These are phyloP conservation scores for Agrypnia vestita DNA, from an alignment of 1,140 invertebrate genomes.

Conservation along the genomic window DNA sequence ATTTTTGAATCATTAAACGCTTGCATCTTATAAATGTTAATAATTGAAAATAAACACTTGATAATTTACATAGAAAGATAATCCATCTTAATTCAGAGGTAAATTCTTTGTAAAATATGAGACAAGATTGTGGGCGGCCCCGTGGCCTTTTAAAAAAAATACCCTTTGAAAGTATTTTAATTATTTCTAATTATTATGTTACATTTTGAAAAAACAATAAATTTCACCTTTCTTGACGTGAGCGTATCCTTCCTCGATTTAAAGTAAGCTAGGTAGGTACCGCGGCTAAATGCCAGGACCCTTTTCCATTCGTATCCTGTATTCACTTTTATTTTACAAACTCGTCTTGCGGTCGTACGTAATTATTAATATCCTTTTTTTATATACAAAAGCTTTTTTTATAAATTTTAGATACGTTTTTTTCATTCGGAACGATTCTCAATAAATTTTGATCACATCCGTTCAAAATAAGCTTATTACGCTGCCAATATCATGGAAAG, in stretches of 20 bases:
- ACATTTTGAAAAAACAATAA: constrained; percentile 61
- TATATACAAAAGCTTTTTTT: not conserved
- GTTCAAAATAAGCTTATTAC: too few relatives aligned
- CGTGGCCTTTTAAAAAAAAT: constrained; percentile 48
- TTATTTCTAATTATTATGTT: constrained; percentile 63
- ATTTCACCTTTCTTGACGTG: constrained; percentile 52
- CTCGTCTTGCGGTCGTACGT: constrained; percentile 33
- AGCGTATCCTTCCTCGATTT: constrained; percentile 13
- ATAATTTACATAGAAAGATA: constrained; percentile 13
- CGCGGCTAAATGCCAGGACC: constrained; percentile 4
- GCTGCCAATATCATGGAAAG: too few relatives aligned
- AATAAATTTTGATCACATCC: too few relatives aligned
- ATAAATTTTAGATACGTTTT: not conserved
- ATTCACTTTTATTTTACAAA: constrained; percentile 27
- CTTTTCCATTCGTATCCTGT: constrained; percentile 9
- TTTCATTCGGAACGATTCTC: too few relatives aligned
- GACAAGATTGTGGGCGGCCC: constrained; percentile 48
- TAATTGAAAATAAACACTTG: constrained; percentile 21
- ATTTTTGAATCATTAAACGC: too few relatives aligned
- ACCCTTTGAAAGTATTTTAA: constrained; percentile 59
- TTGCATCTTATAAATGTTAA: not conserved
- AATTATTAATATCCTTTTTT: constrained; percentile 44
- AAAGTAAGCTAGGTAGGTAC: not conserved
- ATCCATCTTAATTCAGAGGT: not conserved
- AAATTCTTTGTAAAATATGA: constrained; percentile 20